These are phyloP conservation scores for Callimorpha dominula DNA, from an alignment of 2,888 invertebrate genomes.

Conservation along the genomic window DNA sequence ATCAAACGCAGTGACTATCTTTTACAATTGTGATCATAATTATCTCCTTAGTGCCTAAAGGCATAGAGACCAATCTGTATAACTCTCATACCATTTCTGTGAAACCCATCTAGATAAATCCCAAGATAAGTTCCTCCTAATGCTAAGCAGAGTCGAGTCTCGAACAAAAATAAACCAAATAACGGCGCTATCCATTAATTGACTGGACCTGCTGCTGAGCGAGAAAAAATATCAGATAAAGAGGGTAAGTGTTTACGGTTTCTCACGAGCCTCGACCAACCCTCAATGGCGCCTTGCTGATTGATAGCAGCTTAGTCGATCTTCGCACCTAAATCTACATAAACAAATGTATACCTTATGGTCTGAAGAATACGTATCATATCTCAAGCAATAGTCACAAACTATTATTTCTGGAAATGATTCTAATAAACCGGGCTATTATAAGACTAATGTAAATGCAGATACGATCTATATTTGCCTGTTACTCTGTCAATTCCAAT, in stretches of 20 bases:
- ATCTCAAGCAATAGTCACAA: constrained; percentile 30
- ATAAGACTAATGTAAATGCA: constrained; percentile 29
- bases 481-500: constrained; percentile 51
- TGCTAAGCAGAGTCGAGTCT: constrained; percentile 72
- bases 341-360: constrained; percentile 55
- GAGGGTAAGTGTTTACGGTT: constrained; percentile 86
- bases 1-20: too few species aligned
- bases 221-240: constrained; percentile 85
- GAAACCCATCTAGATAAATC: constrained; percentile 81
- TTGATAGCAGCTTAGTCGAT: constrained; percentile 82
- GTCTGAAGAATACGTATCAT: constrained; percentile 40
- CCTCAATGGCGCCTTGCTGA: constrained; percentile 87
- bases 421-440: constrained; percentile 37
- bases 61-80: constrained; percentile 54
- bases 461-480: constrained; percentile 48
- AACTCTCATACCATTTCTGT: constrained; percentile 75
- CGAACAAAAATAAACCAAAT: constrained; percentile 81
- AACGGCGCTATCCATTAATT: constrained; percentile 86
- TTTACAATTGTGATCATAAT: neutral
- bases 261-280: constrained; percentile 84
- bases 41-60: neutral
- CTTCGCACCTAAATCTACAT: constrained; percentile 70
- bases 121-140: constrained; percentile 65
- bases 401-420: constrained; percentile 53
- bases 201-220: constrained; percentile 82